A percentile compares a stretch with the other conserved stretches of the same genome.
Evolutionary conservation across 1,140 invertebrate genomes (phyloP).

Genomic region (Lineus longissimus): DNA sequence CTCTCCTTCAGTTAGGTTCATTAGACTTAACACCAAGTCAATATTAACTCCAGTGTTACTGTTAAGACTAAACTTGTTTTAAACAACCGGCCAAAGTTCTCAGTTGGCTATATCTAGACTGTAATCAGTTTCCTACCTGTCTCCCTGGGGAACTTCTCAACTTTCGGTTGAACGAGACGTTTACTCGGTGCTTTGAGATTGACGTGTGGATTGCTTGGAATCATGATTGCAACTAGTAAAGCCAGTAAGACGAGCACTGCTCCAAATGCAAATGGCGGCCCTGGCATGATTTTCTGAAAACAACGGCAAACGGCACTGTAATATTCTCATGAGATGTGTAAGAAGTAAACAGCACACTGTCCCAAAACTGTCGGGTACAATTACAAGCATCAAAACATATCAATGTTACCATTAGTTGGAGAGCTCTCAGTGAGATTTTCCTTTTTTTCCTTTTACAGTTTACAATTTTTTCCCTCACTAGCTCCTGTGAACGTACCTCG

Average conservation of each 20-base stretch:
- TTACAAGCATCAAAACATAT: too few relatives aligned
- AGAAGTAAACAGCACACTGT: background rate
- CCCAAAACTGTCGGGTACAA: background rate
- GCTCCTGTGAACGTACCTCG: background rate
- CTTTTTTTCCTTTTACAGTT: too few relatives aligned
- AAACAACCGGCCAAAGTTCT: too few relatives aligned
- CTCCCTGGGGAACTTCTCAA: conserved; percentile 14
- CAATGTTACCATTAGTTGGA: too few relatives aligned
- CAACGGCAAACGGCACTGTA: background rate
- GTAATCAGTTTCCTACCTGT: too few relatives aligned
- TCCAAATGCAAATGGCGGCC: conserved; percentile 99
- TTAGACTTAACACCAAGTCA: too few relatives aligned
- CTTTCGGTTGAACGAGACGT: conserved; percentile 1
- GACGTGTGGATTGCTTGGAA: conserved; percentile 65
- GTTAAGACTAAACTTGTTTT: too few relatives aligned
- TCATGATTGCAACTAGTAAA: conserved; percentile 84
- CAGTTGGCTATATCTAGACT: too few relatives aligned
- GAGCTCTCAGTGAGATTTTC: too few relatives aligned
- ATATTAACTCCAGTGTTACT: too few relatives aligned
- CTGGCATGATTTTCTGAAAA: conserved; percentile 76
- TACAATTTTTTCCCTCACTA: too few relatives aligned
- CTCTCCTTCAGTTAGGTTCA: too few relatives aligned
- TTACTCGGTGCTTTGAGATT: conserved; percentile 16
- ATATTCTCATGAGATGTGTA: conserved; percentile 4
- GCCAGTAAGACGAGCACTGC: conserved; percentile 94